Evolutionary conservation across 2,888 invertebrate genomes (phyloP).

Genomic region (Sphaeridia pumilis): DNA sequence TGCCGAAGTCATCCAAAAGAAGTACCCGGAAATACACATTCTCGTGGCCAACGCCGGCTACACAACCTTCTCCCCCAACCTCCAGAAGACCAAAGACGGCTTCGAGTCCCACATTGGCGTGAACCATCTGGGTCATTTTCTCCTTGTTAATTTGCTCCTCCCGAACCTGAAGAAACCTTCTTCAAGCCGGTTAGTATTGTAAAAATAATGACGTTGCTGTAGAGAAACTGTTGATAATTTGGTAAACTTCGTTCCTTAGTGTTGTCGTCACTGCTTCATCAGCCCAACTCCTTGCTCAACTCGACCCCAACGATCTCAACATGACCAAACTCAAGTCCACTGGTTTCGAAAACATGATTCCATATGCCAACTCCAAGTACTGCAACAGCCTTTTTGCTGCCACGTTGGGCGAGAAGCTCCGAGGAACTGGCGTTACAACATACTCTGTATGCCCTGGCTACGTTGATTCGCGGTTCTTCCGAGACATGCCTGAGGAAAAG

Average conservation of each 20-base stretch:
- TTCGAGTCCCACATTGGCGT: constrained; percentile 8
- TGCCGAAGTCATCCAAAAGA: not conserved
- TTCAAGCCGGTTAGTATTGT: not conserved
- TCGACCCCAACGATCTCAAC: not conserved
- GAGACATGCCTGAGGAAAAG: not conserved
- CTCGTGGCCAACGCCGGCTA: constrained; percentile 8
- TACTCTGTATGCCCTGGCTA: constrained; percentile 5
- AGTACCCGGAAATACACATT: constrained; percentile 7
- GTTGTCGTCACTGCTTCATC: not conserved
- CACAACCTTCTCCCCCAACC: not conserved
- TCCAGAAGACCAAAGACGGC: constrained; percentile 6
- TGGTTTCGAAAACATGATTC: constrained; percentile 2
- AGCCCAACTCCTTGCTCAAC: not conserved
- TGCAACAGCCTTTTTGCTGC: constrained; percentile 6
- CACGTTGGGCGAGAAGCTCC: not conserved
- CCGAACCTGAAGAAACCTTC: not conserved
- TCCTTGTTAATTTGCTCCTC: not conserved
- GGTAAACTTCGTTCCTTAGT: not conserved
- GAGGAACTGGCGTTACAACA: constrained; percentile 2
- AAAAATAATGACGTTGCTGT: not conserved
- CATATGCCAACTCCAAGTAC: constrained; percentile 2
- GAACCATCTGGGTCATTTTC: constrained; percentile 2
- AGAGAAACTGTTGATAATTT: not conserved
- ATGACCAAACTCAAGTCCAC: not conserved
- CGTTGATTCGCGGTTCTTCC: not conserved